phyloP scores from a whole-genome alignment of 2,113 vertebrate genomes.

The Polypterus senegalus region DNA sequence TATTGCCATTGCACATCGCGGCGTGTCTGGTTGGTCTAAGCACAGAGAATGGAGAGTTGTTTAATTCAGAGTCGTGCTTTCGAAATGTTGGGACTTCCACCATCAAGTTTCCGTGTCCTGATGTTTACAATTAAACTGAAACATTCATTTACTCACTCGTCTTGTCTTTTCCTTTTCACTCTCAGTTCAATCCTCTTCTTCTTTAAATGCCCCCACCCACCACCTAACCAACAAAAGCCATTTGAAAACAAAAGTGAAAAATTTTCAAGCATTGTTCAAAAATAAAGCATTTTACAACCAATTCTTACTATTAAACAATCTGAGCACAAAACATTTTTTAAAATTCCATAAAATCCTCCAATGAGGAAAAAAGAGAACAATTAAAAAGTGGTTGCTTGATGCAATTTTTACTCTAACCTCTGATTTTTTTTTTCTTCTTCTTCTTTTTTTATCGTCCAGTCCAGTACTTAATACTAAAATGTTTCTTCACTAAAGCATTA shows the following conservation, averaged over 20 bases:
- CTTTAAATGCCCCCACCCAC: slow-evolving; percentile 75
- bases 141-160: slow-evolving; percentile 59
- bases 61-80: slow-evolving; percentile 25
- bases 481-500: slow-evolving; percentile 74
- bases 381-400: slow-evolving; percentile 55
- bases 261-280: slow-evolving; percentile 86
- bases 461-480: slow-evolving; percentile 76
- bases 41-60: slow-evolving; percentile 30
- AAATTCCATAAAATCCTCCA: slow-evolving; percentile 72
- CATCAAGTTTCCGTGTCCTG: slow-evolving; percentile 90
- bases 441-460: slow-evolving; percentile 48
- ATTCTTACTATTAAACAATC: slow-evolving; percentile 82
- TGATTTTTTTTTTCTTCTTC: slow-evolving; percentile 26
- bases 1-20: slow-evolving; percentile 27
- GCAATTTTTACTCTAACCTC: slow-evolving; percentile 54
- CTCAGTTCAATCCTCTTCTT: slow-evolving; percentile 64
- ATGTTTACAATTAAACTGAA: slow-evolving; percentile 77
- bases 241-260: slow-evolving; percentile 72
- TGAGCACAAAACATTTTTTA: slow-evolving; percentile 73
- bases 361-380: slow-evolving; percentile 61
- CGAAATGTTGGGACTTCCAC: slow-evolving; percentile 69
- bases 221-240: slow-evolving; percentile 46
- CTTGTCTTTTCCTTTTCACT: slow-evolving; percentile 68
- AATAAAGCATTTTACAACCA: slow-evolving; percentile 85
- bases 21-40: slow-evolving; percentile 38